phyloP scores from a whole-genome alignment of 2,797 vertebrate genomes.

The Typhlichthys eigenmanni region DNA sequence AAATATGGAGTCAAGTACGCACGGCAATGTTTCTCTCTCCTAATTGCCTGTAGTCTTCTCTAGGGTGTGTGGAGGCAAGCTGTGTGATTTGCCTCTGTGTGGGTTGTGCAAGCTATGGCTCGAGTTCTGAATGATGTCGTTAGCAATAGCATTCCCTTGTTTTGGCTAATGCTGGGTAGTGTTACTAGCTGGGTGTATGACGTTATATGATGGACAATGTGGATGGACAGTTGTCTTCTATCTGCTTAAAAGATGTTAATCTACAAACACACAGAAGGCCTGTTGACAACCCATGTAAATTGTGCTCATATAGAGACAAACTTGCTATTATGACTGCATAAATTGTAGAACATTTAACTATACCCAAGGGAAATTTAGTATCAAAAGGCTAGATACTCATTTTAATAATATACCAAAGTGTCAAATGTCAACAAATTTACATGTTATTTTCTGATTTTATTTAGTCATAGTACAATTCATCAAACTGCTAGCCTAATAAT shows the following conservation, averaged over 20 bases:
- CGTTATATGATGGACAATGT: conserved; percentile 27
- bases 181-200: not conserved
- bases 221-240: conserved; percentile 54
- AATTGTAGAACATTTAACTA: too few species aligned
- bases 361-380: too few species aligned
- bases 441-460: too few species aligned
- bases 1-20: conserved; percentile 47
- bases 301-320: conserved; percentile 28
- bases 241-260: conserved; percentile 56
- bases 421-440: not conserved
- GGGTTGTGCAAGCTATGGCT: conserved; percentile 68
- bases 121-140: conserved; percentile 70
- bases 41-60: conserved; percentile 76
- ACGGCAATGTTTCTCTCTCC: conserved; percentile 49
- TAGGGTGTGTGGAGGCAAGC: conserved; percentile 60
- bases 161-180: conserved; percentile 53
- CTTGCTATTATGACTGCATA: not conserved
- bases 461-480: conserved; percentile 5
- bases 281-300: conserved; percentile 38
- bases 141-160: conserved; percentile 54
- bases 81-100: conserved; percentile 58
- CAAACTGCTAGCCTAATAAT: too few species aligned
- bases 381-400: too few species aligned
- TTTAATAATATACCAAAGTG: not conserved
- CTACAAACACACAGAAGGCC: conserved; percentile 17